These are phyloP conservation scores for Hirtodrosophila duncani DNA, from an alignment of 2,888 invertebrate species.

Conservation along the genomic window DNA sequence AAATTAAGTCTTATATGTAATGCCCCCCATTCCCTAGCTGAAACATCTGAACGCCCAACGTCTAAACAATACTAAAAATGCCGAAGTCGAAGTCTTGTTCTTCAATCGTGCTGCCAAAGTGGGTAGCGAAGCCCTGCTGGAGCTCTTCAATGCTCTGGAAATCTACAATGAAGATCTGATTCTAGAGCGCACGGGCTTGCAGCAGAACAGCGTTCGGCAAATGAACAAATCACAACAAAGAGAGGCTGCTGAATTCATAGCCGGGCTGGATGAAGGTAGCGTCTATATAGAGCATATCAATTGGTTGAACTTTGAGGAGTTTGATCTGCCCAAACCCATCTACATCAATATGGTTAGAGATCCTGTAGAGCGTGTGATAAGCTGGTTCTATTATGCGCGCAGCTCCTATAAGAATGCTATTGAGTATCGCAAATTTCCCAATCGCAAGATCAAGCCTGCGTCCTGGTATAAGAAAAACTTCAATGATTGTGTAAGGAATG, in stretches of 20 bases:
- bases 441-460: constrained; percentile 77
- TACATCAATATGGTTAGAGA: constrained; percentile 90
- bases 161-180: constrained; percentile 37
- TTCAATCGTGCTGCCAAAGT: constrained; percentile 96
- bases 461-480: constrained; percentile 83
- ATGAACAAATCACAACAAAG: constrained; percentile 21
- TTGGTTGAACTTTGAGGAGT: constrained; percentile 89
- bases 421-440: constrained; percentile 88
- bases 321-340: constrained; percentile 87
- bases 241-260: constrained; percentile 78
- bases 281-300: constrained; percentile 93
- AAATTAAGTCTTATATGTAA: background rate
- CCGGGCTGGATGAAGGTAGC: constrained; percentile 85
- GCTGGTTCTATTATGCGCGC: constrained; percentile 92
- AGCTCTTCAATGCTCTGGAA: constrained; percentile 75
- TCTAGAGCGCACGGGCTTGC: constrained; percentile 46
- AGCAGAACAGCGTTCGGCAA: constrained; percentile 13
- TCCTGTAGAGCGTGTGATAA: constrained; percentile 92
- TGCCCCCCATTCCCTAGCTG: constrained; percentile 35
- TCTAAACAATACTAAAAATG: constrained; percentile 88
- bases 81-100: constrained; percentile 86
- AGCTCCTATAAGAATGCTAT: constrained; percentile 79
- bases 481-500: constrained; percentile 89
- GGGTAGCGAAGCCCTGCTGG: constrained; percentile 93
- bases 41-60: constrained; percentile 43